Conservation (phyloP, 1,140 invertebrate genomes). For the Pararge aegeria region DNA sequence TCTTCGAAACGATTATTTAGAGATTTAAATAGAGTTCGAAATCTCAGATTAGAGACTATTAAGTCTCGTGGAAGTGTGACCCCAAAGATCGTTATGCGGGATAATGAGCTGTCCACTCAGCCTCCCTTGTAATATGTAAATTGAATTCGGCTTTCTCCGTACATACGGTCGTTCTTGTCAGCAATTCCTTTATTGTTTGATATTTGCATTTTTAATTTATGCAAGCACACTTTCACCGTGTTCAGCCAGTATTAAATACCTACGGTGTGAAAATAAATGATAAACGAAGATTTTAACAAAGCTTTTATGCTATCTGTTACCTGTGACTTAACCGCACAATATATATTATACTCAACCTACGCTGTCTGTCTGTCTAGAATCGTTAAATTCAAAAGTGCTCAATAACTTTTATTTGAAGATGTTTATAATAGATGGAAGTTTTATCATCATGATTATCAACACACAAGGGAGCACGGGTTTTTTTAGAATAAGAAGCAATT, state of each 20-base stretch:
- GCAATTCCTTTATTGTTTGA: slow-evolving; percentile 7
- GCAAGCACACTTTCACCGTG: slow-evolving; percentile 1
- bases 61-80: slow-evolving; percentile 60
- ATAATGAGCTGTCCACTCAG: slow-evolving; percentile 71
- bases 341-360: no score
- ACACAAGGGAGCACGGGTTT: no score
- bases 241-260: slow-evolving; percentile 1
- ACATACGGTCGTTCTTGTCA: slow-evolving; percentile 6
- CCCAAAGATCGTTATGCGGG: slow-evolving; percentile 59
- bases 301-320: no score
- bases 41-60: slow-evolving; percentile 72
- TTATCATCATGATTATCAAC: no score
- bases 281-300: background rate
- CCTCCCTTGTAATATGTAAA: slow-evolving; percentile 67
- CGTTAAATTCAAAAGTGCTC: no score
- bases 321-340: no score
- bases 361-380: no score
- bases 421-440: no score
- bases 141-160: slow-evolving; percentile 41
- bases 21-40: slow-evolving; percentile 42
- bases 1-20: slow-evolving; percentile 25
- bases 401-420: no score
- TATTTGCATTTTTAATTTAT: slow-evolving; percentile 14
- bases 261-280: background rate
- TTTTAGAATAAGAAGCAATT: no score